Evolutionary conservation across 2,888 invertebrate species (phyloP), one percentile per base, ranked within the genome.

Genomic region (Reticulitermes lucifugus): DNA sequence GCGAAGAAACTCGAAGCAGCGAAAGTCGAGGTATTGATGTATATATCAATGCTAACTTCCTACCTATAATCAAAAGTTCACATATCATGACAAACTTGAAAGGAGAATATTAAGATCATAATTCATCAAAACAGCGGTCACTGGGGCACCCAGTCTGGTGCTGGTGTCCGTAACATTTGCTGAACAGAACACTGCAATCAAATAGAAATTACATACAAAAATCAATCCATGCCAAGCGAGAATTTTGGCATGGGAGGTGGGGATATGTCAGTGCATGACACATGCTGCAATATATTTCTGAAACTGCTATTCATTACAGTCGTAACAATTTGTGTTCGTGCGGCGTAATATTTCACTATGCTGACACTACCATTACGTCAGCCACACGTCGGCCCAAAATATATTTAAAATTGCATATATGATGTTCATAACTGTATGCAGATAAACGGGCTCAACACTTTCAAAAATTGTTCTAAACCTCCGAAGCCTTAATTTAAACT

Each of bases 121-220:
- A 14, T 18, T 18, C 18, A 18, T 4, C 55, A 55, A 55, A 55
- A 55, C 55, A 55, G 55, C 55, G 4, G 14, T 1, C 55, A 55
- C 14, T 55, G 14, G 55, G 18, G 14, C 14, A 55, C 12, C 55
- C 55, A 0, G 55, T 55, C 55, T 18, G 14, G 18, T 55, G 55
- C 55, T 18, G 18, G 55, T 55, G 1, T 55, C 14, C 14, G 1
- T 14, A 55, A 12, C 12, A 14, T 65, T 65, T 6, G 25, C 25
- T 25, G 14, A n/a, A 65, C 12, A 65, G n/a, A 65, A 73, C 41
- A 22, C 18, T 41, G 73, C 21, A 35, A 73, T 73, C 41, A 73
- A 73, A 73, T 73, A 73, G 2, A 41, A 73, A 73, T 73, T 73
- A 73, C 73, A 73, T 25, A 21, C 41, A 73, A 73, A 73, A 73